phyloP scores from a whole-genome alignment of 2,113 vertebrate genomes.

The Theristicus caerulescens region DNA sequence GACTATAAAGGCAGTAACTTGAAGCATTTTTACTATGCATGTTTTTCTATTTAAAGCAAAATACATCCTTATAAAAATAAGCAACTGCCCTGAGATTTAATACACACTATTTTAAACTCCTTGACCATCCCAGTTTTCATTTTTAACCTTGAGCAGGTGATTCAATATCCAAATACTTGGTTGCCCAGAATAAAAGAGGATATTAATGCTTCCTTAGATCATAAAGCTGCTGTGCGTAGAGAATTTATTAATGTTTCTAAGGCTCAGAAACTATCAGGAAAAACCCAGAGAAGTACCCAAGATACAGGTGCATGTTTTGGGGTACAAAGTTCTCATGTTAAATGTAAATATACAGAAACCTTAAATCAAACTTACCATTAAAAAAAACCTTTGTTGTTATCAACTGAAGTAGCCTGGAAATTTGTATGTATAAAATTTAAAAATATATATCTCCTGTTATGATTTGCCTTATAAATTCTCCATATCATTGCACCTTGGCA shows the following conservation, averaged over 20 bases:
- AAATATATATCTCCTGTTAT: background rate
- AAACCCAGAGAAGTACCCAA: background rate
- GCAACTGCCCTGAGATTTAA: background rate
- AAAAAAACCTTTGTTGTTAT: background rate
- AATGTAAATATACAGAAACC: background rate
- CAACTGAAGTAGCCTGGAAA: background rate
- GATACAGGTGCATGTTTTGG: background rate
- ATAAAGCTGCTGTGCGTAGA: background rate
- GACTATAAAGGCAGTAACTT: background rate
- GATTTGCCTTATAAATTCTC: background rate
- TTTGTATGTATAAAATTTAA: background rate
- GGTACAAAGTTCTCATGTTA: background rate
- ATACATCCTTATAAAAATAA: background rate
- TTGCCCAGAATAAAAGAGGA: background rate
- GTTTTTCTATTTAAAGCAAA: background rate
- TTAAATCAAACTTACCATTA: background rate
- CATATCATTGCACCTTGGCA: background rate
- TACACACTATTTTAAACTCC: background rate
- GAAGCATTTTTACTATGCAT: background rate
- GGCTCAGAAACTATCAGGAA: background rate
- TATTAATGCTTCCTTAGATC: background rate
- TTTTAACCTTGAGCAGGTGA: background rate
- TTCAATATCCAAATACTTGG: background rate
- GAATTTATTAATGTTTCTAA: background rate
- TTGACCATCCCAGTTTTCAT: background rate